A percentile compares a stretch with the other conserved stretches of the same genome.
These are phyloP conservation scores for Lutra lutra DNA, from an alignment of 2,797 vertebrate genomes.

Conservation along the genomic window DNA sequence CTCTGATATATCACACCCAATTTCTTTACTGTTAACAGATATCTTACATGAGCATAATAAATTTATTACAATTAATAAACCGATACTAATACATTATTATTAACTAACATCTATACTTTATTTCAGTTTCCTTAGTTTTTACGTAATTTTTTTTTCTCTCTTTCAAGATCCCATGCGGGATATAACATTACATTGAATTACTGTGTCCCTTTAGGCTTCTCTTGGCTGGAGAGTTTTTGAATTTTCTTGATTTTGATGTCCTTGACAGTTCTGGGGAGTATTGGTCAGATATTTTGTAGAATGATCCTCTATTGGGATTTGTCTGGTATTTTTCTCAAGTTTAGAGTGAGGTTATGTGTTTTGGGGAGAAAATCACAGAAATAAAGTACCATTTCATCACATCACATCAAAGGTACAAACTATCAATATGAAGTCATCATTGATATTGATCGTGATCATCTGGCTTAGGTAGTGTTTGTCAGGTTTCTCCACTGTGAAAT, in stretches of 20 bases:
- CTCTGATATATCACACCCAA: background rate
- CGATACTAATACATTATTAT: background rate
- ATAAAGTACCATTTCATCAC: conserved; percentile 31
- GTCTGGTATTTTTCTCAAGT: background rate
- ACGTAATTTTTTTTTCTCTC: background rate
- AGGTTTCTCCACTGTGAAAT: background rate
- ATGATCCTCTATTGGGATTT: background rate
- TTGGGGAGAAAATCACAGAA: background rate
- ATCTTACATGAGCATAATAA: background rate
- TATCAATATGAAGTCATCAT: background rate
- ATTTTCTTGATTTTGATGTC: conserved; percentile 1
- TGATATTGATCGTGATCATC: background rate
- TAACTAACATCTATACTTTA: background rate
- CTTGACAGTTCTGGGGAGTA: background rate
- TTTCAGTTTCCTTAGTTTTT: background rate
- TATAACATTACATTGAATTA: background rate
- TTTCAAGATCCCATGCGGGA: background rate
- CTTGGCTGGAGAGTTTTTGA: background rate
- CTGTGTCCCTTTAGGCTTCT: background rate
- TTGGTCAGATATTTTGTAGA: background rate
- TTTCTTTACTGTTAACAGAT: background rate
- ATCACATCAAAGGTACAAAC: background rate
- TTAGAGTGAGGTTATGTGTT: background rate
- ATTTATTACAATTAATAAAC: background rate
- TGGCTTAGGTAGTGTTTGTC: background rate